Evolutionary conservation across 2,888 invertebrate genomes (phyloP), one percentile per base, ranked within the genome.

Genomic region (Cantharis rustica): DNA sequence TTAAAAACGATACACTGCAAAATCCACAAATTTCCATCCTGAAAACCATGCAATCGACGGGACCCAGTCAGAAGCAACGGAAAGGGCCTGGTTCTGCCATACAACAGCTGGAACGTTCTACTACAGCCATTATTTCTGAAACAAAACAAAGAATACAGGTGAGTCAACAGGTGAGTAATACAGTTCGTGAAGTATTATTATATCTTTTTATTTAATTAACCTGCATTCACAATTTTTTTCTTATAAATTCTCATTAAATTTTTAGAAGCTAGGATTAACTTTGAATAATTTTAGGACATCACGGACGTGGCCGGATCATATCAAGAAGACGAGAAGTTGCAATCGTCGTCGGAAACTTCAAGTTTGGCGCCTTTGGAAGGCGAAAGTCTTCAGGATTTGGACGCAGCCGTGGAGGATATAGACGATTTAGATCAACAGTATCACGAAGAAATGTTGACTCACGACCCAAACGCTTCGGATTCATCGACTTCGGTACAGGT

Each of bases 141-240:
- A 79, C 82, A 68, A 86, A 85, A 78, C 85, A 86, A 75, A 86
- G 88, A 47, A 88, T 88, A 82, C 88, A 88, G 83, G 88, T 87
- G 23, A 23, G 23, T 23, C 23, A 23, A 23, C 23, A 23, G 23
- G 23, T 23, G 23, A 23, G 23, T 23, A 23, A 23, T 23, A 23
- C 23, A 23, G 23, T 4, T 20, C 0, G 20, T 7, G 4, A 20
- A 20, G 5, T 20, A 20, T n/a, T n/a, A n/a, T n/a, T n/a, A n/a
- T n/a, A n/a, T n/a, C n/a, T n/a, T n/a, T n/a, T n/a, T n/a, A n/a
- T n/a, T n/a, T n/a, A n/a, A n/a, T n/a, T n/a, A n/a, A n/a, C n/a
- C n/a, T n/a, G n/a, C n/a, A n/a, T n/a, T n/a, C n/a, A n/a, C n/a
- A n/a, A n/a, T n/a, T n/a, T n/a, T n/a, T n/a, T n/a, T n/a, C n/a